Conservation (phyloP, 2,888 invertebrate species). For the Scaptomyza polygonia region DNA sequence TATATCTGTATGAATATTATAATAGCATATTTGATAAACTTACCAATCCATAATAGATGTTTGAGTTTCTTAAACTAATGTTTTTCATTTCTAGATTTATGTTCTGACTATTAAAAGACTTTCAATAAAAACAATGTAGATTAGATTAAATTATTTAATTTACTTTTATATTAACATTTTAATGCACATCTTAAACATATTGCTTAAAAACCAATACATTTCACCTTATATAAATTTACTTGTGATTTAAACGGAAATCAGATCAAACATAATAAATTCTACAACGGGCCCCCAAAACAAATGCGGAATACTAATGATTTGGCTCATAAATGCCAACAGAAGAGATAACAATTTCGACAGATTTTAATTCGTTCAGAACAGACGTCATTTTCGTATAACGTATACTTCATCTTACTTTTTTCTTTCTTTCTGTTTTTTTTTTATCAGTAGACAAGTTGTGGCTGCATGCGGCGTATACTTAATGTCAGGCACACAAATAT, state of each 20-base stretch:
- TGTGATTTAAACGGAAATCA: constrained; percentile 26
- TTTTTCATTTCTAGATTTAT: no score
- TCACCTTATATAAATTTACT: constrained; percentile 31
- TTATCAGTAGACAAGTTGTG: constrained; percentile 38
- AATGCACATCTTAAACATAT: background rate
- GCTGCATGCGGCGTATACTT: constrained; percentile 73
- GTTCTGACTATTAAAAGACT: no score
- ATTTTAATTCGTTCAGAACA: constrained; percentile 17
- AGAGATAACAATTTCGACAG: constrained; percentile 32
- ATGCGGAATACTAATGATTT: constrained; percentile 53
- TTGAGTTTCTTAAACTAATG: background rate
- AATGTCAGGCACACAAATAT: constrained; percentile 63
- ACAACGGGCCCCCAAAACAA: constrained; percentile 21
- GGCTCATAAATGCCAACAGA: constrained; percentile 40
- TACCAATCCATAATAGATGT: background rate
- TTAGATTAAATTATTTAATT: background rate
- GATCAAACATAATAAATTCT: constrained; percentile 32
- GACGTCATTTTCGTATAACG: constrained; percentile 25
- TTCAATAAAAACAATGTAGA: background rate
- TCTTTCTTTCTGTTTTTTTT: background rate
- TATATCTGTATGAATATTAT: background rate
- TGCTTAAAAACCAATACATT: background rate
- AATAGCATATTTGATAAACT: background rate
- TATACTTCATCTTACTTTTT: constrained; percentile 18
- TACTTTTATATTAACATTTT: background rate